Conservation (phyloP, 2,888 invertebrate species). For the Brenthis hecate region DNA sequence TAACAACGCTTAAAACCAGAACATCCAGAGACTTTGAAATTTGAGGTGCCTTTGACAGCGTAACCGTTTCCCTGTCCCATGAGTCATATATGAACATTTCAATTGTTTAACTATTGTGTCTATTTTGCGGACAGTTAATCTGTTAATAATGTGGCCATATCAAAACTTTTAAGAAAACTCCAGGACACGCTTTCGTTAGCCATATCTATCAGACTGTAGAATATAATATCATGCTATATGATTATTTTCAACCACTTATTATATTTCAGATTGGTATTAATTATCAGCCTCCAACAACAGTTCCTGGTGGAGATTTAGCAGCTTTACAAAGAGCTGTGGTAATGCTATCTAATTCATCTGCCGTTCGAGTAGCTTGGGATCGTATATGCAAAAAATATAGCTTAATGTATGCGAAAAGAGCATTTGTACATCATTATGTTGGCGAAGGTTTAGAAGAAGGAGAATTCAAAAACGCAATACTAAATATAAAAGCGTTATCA, state of each 20-base stretch:
- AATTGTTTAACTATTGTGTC: no score
- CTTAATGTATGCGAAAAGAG: constrained; percentile 90
- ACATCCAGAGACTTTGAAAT: no score
- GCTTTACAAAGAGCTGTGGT: constrained; percentile 89
- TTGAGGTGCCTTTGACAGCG: no score
- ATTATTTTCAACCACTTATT: neutral
- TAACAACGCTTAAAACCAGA: no score
- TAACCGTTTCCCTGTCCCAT: no score
- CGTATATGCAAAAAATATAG: constrained; percentile 90
- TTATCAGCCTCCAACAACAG: constrained; percentile 88
- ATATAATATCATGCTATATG: no score
- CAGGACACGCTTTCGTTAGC: no score
- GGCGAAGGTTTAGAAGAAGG: constrained; percentile 88
- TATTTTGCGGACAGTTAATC: no score
- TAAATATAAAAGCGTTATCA: constrained; percentile 84
- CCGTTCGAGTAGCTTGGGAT: constrained; percentile 91
- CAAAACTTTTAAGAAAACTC: no score
- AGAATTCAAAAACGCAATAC: constrained; percentile 83
- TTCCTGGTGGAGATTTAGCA: constrained; percentile 89
- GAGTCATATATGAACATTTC: no score
- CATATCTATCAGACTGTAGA: no score
- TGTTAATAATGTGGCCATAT: no score
- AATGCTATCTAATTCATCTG: constrained; percentile 92
- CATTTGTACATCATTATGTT: constrained; percentile 94
- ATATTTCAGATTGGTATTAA: constrained; percentile 85